Evolutionary conservation across 2,888 invertebrate genomes (phyloP), one percentile per base, ranked within the genome.

Genomic region (Chelonus formosanus): DNA sequence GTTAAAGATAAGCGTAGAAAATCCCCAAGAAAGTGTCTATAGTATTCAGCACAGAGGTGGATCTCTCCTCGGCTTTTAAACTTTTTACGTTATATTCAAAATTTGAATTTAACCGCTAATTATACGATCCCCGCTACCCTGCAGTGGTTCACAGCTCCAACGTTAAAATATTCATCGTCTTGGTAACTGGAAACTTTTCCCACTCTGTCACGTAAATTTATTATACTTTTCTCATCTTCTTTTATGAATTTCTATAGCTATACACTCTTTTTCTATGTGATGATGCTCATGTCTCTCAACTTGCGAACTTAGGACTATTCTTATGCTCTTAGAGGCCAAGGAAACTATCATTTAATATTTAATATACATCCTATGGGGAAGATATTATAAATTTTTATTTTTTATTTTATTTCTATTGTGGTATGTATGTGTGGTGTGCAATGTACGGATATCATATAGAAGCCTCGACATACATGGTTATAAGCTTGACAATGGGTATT

Each of bases 71-170:
- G 62, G 62, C 70, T 72, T 71, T 70, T 70, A 67, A 72, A 72
- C 71, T 72, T 78, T 80, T 78, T 77, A 76, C 76, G 75, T 75
- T 77, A 79, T 76, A 78, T 78, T 74, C 75, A 72, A 78, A 81
- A 81, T 82, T 81, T 80, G 77, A 80, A 82, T 81, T 81, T 80
- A 78, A 82, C 81, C 81, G 78, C 80, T 78, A 71, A 72, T 72
- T 72, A 72, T 72, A 72, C 72, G 70, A 72, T 67, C 72, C 67
- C 56, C 67, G 40, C 62, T 60, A 61, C 54, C 54, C 63, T 69
- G 67, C 63, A 54, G 44, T 57, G 68, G 71, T 52, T 52, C 70
- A 70, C 69, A 73, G 72, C 58, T 52, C 44, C 71, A 72, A 72
- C 73, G 75, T 73, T 80, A 79, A 80, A 78, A 80, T 80, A 80